These are phyloP conservation scores for Perodicticus potto DNA, from an alignment of 2,797 vertebrate species.

Conservation along the genomic window DNA sequence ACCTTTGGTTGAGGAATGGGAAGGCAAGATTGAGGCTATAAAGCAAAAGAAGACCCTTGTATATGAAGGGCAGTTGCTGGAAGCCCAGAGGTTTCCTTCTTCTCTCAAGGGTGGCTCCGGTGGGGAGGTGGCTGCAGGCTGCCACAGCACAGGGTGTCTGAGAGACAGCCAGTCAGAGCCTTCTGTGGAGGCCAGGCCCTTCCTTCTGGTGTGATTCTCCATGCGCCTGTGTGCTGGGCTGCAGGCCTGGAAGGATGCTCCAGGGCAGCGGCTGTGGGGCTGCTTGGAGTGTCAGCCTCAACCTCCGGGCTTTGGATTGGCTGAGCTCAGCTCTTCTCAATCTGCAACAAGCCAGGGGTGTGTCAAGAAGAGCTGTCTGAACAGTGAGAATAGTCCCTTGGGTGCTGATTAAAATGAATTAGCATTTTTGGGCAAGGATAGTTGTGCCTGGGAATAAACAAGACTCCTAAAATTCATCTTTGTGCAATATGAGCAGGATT, in stretches of 20 bases:
- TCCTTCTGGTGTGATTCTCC: neutral
- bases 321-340: conserved; percentile 28
- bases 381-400: neutral
- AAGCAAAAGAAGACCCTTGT: neutral
- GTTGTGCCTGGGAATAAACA: conserved; percentile 48
- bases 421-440: neutral
- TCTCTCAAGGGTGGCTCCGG: neutral
- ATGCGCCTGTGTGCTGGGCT: neutral
- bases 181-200: neutral
- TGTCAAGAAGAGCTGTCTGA: neutral
- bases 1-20: neutral
- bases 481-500: conserved; percentile 52
- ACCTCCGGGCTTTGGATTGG: neutral
- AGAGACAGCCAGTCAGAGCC: neutral
- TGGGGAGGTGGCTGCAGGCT: neutral
- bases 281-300: neutral
- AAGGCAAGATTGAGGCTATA: neutral
- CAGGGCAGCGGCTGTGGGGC: neutral
- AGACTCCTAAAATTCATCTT: conserved; percentile 59
- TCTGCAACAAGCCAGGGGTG: neutral
- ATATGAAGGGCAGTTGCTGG: too few relatives aligned
- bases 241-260: neutral
- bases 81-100: neutral
- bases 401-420: conserved; percentile 43
- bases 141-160: neutral